A percentile compares a stretch with the other conserved stretches of the same genome.
Conservation (phyloP, 2,113 vertebrate genomes). For the Ploceus nigricollis region DNA sequence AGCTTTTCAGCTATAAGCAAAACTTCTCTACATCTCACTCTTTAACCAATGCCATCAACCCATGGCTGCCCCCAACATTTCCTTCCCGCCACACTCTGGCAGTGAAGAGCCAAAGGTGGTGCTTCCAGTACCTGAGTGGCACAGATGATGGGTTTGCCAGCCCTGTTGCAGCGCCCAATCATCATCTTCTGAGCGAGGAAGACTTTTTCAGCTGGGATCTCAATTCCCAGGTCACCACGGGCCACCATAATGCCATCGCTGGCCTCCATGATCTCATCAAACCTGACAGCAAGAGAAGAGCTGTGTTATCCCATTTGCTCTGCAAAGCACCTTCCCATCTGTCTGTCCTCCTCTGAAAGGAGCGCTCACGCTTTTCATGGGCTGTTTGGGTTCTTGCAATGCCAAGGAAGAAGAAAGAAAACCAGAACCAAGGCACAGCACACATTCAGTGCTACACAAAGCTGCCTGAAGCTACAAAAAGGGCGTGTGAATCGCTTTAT, state of each 20-base stretch:
- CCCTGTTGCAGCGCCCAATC: constrained; percentile 93
- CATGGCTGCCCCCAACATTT: rapidly evolving
- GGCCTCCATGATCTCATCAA: constrained; percentile 96
- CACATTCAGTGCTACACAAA: neutral
- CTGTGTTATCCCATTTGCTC: neutral
- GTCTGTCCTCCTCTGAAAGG: neutral
- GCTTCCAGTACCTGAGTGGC: constrained; percentile 85
- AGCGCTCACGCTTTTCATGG: rapidly evolving
- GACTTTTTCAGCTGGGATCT: constrained; percentile 97
- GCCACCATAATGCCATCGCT: constrained; percentile 99
- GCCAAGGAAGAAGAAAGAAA: neutral
- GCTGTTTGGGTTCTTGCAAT: neutral
- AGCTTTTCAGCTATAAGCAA: neutral
- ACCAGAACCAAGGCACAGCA: neutral
- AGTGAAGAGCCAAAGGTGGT: rapidly evolving
- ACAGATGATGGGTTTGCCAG: constrained; percentile 93
- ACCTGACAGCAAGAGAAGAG: constrained; percentile 67
- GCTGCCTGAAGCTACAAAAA: neutral
- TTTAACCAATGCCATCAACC: rapidly evolving
- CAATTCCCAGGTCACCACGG: constrained; percentile 94
- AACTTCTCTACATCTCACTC: neutral
- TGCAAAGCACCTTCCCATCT: neutral
- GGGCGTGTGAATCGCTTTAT: rapidly evolving
- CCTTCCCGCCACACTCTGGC: rapidly evolving
- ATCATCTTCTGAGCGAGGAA: constrained; percentile 99